Base-by-base conservation (phyloP, 2,888 invertebrate species). In the Tiphia femorata region DNA sequence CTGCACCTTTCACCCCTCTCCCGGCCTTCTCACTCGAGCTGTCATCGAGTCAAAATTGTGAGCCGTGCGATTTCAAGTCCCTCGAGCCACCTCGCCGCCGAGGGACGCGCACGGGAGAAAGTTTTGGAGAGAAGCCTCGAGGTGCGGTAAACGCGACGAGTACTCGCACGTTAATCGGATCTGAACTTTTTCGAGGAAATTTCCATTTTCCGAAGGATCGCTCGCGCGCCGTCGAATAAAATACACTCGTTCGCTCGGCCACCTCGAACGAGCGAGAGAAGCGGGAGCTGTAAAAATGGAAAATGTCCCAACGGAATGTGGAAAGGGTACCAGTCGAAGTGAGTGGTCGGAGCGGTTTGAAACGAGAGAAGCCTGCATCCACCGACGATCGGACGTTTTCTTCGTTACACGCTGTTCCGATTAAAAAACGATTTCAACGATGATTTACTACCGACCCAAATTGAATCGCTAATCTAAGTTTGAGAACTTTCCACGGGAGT, bases 381-480 rank as follows among this genome's bases (percentile, higher is more conserved):
- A 17, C 19, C 23, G 3, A 16, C 16, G 10, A 12, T 23, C 37
- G 42, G 25, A 35, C 46, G 37, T 43, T 42, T 43, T 46, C 21
- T 43, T 53, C 50, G 58, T 67, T 67, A 64, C 63, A 54, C 49
- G 52, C 38, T 58, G 67, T 66, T 58, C 58, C 72, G 76, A 72
- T 77, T 73, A 72, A 75, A 74, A 72, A 76, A 69, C 68, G 65
- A 75, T 76, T 66, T 68, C 47, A 49, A 64, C 58, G 70, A 70
- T 76, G 77, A 78, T 77, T 77, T 73, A 78, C 61, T 51, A 62
- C 19, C 65, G 57, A 49, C 47, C 70, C 55, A 74, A 78, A 79
- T 79, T 78, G 76, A 76, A 78, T 75, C 75, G 71, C 73, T 76
- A 78, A 76, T 74, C 77, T 74, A 73, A 78, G 75, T 79, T 78